Evolutionary conservation across 2,797 vertebrate genomes (phyloP), one percentile per base, ranked within the genome.

Genomic region (Melanotaenia maccullochi): DNA sequence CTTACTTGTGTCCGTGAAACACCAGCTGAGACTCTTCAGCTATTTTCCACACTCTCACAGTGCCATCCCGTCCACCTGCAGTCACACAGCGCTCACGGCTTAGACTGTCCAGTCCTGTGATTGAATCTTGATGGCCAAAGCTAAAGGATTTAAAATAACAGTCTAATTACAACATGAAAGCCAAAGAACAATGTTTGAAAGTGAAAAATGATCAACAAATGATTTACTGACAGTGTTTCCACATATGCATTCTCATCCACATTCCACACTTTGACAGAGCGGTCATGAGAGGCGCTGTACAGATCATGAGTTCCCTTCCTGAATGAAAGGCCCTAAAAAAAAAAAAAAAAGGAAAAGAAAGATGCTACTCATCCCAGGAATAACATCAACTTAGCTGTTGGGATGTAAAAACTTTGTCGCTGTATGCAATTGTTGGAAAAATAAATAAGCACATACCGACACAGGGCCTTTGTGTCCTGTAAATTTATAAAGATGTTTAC

Each of bases 21-120:
- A 99, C 96, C 0, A 99, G 96, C 93, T 99, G 98, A 0, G 97
- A 96, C 74, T 99, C 98, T 87, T 99, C 98, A 0, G 96, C 93
- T 22, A 99, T 98, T 91, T 99, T 99, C 98, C 98, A 99, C 80
- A 99, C 96, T 3, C 98, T 90, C 69, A 99, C 94, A 0, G 96
- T 96, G 57, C 96, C 90, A 0, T 99, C 98, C 1, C 98, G 92
- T 9, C 97, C 98, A 0, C 98, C 98, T 0, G 96, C 92, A 0
- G 97, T 99, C 88, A 98, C 97, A 2, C 98, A 99, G 79, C 97
- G 88, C 75, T 99, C 97, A 8, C 97, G 93, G 81, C 96, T 96
- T 89, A 99, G 88, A 66, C 97, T 92, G 81, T 99, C 98, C 89
- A 99, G 84, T 0, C 96, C 97, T 0, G 95, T 97, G 91, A 99